These are phyloP conservation scores for Anhinga rufa DNA, from an alignment of 2,113 vertebrate species.

Conservation along the genomic window DNA sequence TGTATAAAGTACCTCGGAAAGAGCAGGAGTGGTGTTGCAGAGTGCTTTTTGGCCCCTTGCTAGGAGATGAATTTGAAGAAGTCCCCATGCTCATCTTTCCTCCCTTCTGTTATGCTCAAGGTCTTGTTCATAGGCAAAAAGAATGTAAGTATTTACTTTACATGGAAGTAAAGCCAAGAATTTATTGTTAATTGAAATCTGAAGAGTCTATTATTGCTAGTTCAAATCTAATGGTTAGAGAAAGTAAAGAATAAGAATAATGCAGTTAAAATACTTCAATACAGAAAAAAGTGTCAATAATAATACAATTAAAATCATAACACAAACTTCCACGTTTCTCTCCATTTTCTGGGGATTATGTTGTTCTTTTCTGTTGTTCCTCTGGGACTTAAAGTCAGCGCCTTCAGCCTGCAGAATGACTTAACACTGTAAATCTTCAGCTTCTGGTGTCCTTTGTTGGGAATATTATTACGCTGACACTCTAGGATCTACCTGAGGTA, in stretches of 20 bases:
- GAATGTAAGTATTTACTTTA: neutral
- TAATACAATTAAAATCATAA: neutral
- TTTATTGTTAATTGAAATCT: neutral
- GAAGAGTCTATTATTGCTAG: neutral
- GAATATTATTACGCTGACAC: neutral
- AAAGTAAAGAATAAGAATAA: neutral
- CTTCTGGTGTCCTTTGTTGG: neutral
- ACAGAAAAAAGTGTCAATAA: neutral
- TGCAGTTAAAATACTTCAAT: neutral
- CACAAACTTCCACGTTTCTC: neutral
- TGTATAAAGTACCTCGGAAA: fast-evolving
- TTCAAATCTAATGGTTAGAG: neutral
- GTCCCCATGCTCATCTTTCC: neutral
- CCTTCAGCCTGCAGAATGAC: neutral
- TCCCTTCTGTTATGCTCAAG: neutral
- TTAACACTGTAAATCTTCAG: neutral
- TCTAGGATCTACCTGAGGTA: neutral
- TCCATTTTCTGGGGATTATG: neutral
- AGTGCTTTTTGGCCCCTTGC: neutral
- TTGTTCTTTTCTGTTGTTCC: neutral
- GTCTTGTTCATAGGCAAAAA: neutral
- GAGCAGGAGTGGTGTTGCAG: neutral
- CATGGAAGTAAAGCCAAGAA: neutral
- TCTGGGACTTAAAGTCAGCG: neutral
- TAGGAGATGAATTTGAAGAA: neutral